These are phyloP conservation scores for Pheosia tremula DNA, from an alignment of 2,888 invertebrate species.

Conservation along the genomic window DNA sequence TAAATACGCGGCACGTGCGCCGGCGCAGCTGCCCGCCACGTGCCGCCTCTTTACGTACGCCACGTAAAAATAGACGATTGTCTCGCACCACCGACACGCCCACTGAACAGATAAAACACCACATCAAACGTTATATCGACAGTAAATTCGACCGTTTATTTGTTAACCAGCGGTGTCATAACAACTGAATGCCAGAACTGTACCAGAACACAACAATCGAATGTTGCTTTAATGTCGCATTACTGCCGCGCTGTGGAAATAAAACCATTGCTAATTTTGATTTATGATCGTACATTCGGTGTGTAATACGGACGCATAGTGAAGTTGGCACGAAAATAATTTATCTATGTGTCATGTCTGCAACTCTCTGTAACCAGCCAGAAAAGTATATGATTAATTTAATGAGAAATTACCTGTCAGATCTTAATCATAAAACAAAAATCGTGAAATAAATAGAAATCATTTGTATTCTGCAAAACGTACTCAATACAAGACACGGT, in stretches of 20 bases:
- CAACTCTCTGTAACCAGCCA: neutral
- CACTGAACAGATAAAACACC: constrained; percentile 78
- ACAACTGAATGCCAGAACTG: constrained; percentile 35
- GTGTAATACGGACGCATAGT: neutral
- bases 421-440: too few relatives aligned
- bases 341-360: constrained; percentile 5
- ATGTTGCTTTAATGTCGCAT: constrained; percentile 48
- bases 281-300: constrained; percentile 6
- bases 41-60: constrained; percentile 73
- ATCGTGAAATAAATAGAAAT: neutral
- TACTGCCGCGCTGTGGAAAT: constrained; percentile 40
- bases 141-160: constrained; percentile 70
- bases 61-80: constrained; percentile 81
- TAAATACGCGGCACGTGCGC: constrained; percentile 81
- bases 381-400: neutral
- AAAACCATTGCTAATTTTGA: constrained; percentile 42
- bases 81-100: constrained; percentile 73
- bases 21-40: constrained; percentile 80
- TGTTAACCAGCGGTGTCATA: constrained; percentile 56
- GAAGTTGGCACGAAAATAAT: constrained; percentile 1
- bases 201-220: constrained; percentile 34
- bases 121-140: constrained; percentile 75
- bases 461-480: constrained; percentile 30
- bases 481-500: constrained; percentile 41
- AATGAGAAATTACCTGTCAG: neutral